These are phyloP conservation scores for Pomacea maculata DNA, from an alignment of 1,140 invertebrate species.

Conservation along the genomic window DNA sequence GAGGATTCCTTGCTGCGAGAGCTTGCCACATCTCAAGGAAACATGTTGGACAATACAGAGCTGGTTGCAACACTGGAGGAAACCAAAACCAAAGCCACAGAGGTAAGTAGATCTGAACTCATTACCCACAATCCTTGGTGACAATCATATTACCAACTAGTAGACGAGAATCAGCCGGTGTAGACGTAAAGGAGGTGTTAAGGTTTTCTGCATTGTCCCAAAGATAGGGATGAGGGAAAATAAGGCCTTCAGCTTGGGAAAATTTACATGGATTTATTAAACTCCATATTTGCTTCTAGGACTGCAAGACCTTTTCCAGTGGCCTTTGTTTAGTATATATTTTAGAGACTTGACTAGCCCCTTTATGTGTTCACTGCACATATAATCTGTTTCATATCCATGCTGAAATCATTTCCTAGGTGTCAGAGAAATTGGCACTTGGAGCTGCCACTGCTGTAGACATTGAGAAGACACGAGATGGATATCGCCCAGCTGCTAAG, in stretches of 20 bases:
- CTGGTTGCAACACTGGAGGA: conserved; percentile 86
- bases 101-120: conserved; percentile 61
- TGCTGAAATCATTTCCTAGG: conserved; percentile 62
- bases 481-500: conserved; percentile 82
- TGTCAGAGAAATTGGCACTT: conserved; percentile 76
- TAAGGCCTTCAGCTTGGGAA: too few species aligned
- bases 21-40: conserved; percentile 83
- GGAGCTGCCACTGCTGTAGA: conserved; percentile 78
- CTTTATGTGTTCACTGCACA: not conserved
- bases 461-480: conserved; percentile 83
- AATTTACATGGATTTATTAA: too few species aligned
- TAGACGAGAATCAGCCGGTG: too few species aligned
- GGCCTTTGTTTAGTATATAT: too few species aligned
- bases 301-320: too few species aligned
- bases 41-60: conserved; percentile 90
- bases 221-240: too few species aligned
- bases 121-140: too few species aligned
- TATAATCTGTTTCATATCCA: not conserved
- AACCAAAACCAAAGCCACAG: conserved; percentile 83
- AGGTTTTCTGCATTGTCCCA: too few species aligned
- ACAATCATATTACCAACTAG: too few species aligned
- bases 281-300: too few species aligned
- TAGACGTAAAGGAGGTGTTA: too few species aligned
- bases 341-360: too few species aligned
- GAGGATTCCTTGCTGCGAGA: conserved; percentile 85